phyloP scores from a whole-genome alignment of 1,140 invertebrate genomes.

The Brachionus rubens region DNA sequence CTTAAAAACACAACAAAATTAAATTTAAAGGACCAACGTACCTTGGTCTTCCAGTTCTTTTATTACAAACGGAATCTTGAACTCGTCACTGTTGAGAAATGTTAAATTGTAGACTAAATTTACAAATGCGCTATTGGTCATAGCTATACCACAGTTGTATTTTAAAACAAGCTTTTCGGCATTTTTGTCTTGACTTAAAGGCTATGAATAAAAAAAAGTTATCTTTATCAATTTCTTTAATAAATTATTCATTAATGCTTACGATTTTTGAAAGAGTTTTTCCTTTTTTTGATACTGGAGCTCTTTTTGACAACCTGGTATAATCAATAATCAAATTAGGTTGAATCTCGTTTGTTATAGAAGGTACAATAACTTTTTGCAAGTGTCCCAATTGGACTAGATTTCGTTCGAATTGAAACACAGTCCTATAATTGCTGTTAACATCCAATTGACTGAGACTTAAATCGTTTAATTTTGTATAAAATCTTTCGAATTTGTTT shows the following conservation, averaged over 20 bases:
- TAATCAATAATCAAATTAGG: conserved; percentile 24
- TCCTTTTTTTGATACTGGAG: background rate
- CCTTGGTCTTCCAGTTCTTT: background rate
- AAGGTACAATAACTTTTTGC: conserved; percentile 1
- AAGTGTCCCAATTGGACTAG: conserved; percentile 10
- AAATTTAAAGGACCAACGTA: background rate
- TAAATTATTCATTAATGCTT: background rate
- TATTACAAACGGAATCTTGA: background rate
- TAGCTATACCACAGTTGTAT: conserved; percentile 20
- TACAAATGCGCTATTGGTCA: conserved; percentile 40
- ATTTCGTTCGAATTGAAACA: conserved; percentile 1
- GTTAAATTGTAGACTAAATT: conserved; percentile 13
- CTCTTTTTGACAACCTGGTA: background rate
- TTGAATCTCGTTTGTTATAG: background rate
- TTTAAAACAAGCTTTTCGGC: conserved; percentile 9
- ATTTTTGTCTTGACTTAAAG: conserved; percentile 18
- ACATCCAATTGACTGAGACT: background rate
- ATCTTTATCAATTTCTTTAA: background rate
- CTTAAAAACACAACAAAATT: too few species aligned
- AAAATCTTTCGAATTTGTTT: conserved; percentile 2
- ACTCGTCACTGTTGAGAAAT: background rate
- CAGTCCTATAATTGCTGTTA: background rate
- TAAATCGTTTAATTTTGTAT: background rate
- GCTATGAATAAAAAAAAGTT: background rate
- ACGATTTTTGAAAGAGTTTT: conserved; percentile 24